Evolutionary conservation across 2,113 vertebrate genomes (phyloP), one percentile per base, ranked within the genome.

Genomic region (Thamnaconus septentrionalis): DNA sequence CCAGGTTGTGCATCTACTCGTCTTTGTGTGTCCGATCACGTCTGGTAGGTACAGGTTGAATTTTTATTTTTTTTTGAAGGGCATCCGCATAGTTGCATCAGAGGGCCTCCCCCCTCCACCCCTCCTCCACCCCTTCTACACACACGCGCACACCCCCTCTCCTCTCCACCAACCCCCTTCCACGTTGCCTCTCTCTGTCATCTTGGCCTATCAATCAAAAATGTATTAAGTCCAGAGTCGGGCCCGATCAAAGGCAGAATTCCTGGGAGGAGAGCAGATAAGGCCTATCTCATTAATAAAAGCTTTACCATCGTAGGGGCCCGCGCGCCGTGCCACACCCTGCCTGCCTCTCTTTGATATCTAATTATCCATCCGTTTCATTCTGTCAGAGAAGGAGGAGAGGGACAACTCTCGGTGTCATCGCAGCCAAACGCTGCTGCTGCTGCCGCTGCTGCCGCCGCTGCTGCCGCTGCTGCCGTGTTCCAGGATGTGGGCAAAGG

Each of bases 201-300:
- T 91, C 90, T 88, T 56, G 43, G 89, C 87, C 91, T 91, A 92
- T 92, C 91, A 92, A 92, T 92, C 91, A 92, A 92, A 92, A 92
- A 92, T 92, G 89, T 92, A 92, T 92, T 92, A 91, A 92, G 90
- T 91, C 91, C 89, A 64, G 89, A 92, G 91, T 91, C 83, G 79
- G 79, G 85, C 82, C 87, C 88, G 91, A 92, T 92, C 91, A 92
- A 92, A 92, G 91, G 89, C 90, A 92, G 91, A 92, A 91, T 92
- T 92, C 90, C 91, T 92, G 88, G 90, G 89, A 92, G 90, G 89
- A 92, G 88, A 85, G 81, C 81, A 92, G 91, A 92, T 92, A 92
- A 92, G 91, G 87, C 90, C 88, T 92, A 91, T 92, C 91, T 92
- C 91, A 92, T 92, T 92, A 92, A 92, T 92, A 92, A 91, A 91